Evolutionary conservation across 2,888 invertebrate genomes (phyloP), one percentile per base, ranked within the genome.

Genomic region (Entomobrya multifasciata): DNA sequence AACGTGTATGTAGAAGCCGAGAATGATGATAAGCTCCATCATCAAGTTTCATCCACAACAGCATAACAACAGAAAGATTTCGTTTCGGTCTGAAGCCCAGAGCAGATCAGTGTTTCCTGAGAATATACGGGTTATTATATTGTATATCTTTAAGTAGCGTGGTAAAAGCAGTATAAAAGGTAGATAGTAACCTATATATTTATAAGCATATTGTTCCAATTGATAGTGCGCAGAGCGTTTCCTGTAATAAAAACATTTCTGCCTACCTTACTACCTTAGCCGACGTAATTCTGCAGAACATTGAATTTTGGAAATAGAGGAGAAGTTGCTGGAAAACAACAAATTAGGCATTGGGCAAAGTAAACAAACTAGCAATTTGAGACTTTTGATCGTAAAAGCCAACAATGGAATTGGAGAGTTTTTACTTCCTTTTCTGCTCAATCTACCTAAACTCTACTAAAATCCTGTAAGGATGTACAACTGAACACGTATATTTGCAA

Each of bases 321-420:
- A 27, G 36, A 27, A 72, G 72, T 72, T 72, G 47, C 27, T 72
- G 17, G 72, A 52, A 49, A 72, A 72, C 72, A 72, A 72, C 72
- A 72, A 72, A 72, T 72, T 72, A 72, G 72, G 72, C 72, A 62
- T 27, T n/a, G 67, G 67, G 67, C n/a, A 80, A 80, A 80, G 79
- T 80, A 80, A 80, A 80, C 79, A 80, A 80, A 52, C 27, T 36
- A 27, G 79, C 79, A 80, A 80, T 80, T 80, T 80, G 79, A 80
- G 79, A 80, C 67, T 80, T 80, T 80, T 72, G 65, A 80, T 80
- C 79, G 72, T 72, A 72, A 72, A 72, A 72, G 72, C 72, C 72
- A 72, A 72, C 72, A 72, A 72, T 72, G 52, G 72, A 52, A 72
- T 49, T 72, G 52, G 72, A 72, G 72, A 72, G 72, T 72, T 72